Base-by-base conservation (phyloP, 2,888 invertebrate genomes). In the Apomyelois bistriatella region DNA sequence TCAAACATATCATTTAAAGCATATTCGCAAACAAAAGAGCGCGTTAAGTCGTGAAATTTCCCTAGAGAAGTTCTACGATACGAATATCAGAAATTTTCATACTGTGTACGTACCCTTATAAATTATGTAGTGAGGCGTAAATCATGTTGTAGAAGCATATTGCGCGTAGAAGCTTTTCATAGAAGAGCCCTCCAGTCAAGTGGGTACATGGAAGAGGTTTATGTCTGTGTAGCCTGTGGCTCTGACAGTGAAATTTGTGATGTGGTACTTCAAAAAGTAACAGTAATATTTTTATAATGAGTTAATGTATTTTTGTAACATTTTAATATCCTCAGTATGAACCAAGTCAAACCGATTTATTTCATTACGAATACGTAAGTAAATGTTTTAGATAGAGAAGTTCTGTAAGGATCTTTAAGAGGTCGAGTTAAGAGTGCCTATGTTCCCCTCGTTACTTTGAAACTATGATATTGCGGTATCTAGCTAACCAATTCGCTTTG, bases 131-230 rank as follows among this genome's bases (percentile, higher is more conserved):
- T 70, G 65, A 66, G 61, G 65, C 66, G 65, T 74, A 79, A 82
- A 78, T 79, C 73, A 79, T 74, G 71, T 73, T 63, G 66, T 68
- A 74, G 72, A 69, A 72, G 70, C 73, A 70, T 72, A 76, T 74
- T 75, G 76, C 72, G 78, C 73, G 71, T 79, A 75, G 79, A 74
- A 74, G 77, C 76, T 79, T 75, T 76, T 73, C 78, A 77, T 72
- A 66, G 65, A 66, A 84, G 86, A 60, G 76, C 75, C 63, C 85
- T 86, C 61, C 68, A 79, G 66, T 79, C 60, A 66, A 83, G 83
- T 68, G 65, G 58, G 36, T 57, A 62, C 62, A 62, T 62, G 61
- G 64, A 68, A 79, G 78, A 73, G 79, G 72, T 76, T 78, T 79
- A 76, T 73, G 76, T 69, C 65, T 66, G 70, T 62, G 62, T 66